phyloP scores from a whole-genome alignment of 2,797 vertebrate genomes.

The Enteromius anoplus region DNA sequence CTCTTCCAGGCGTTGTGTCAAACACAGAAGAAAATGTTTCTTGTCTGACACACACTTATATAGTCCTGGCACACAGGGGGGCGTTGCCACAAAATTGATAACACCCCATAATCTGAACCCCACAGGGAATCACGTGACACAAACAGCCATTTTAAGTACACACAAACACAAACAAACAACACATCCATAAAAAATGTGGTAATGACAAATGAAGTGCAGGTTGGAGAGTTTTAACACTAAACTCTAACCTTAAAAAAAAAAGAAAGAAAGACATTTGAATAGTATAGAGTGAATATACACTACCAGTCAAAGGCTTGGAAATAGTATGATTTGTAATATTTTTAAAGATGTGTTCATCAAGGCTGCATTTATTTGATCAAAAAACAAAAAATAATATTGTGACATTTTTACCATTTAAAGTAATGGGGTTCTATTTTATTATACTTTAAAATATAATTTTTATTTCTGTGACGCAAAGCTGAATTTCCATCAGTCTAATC shows the following conservation, averaged over 20 bases:
- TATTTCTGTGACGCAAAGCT: no score
- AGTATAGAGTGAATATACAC: background rate
- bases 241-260: background rate
- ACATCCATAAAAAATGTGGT: background rate
- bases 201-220: background rate
- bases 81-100: conserved; percentile 77
- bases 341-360: no score
- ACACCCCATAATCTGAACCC: conserved; percentile 73
- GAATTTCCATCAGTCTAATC: no score
- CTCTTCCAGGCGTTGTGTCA: conserved; percentile 55
- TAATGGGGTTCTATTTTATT: no score
- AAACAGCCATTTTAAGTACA: conserved; percentile 37
- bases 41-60: conserved; percentile 80
- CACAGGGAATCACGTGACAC: conserved; percentile 69
- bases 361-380: no score
- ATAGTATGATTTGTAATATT: no score
- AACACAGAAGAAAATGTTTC: conserved; percentile 85
- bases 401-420: no score
- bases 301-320: no score
- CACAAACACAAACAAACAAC: background rate
- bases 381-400: no score
- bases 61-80: conserved; percentile 75
- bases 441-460: no score
- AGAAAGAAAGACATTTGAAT: background rate
- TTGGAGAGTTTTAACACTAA: background rate